phyloP scores from a whole-genome alignment of 2,888 invertebrate genomes.

The Nematopogon swammerdamellus region DNA sequence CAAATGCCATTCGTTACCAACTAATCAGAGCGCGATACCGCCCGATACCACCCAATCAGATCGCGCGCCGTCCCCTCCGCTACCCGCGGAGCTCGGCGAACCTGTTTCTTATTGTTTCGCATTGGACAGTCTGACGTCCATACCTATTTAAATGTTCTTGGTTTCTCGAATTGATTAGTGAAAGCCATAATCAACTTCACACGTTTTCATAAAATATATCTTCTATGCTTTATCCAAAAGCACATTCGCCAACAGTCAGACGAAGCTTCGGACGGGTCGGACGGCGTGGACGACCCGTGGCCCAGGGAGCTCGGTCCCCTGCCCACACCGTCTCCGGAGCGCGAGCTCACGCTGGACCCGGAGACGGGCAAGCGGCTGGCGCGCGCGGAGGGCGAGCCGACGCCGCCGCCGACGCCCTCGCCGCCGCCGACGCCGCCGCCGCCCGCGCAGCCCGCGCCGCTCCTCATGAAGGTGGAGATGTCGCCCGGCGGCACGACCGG shows the following conservation, averaged over 20 bases:
- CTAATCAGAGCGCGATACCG: too few relatives aligned
- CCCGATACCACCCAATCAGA: too few relatives aligned
- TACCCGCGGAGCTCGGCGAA: too few relatives aligned
- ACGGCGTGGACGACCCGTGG: conserved; percentile 63
- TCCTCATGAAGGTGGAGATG: conserved; percentile 48
- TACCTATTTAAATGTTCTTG: too few relatives aligned
- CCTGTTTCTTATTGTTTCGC: too few relatives aligned
- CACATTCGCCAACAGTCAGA: conserved; percentile 34
- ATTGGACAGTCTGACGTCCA: too few relatives aligned
- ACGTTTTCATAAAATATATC: too few relatives aligned
- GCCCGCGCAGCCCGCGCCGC: conserved; percentile 16
- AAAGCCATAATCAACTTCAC: too few relatives aligned
- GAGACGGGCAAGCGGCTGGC: conserved; percentile 30
- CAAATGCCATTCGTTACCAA: too few relatives aligned
- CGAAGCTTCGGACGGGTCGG: conserved; percentile 50
- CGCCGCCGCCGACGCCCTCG: conserved; percentile 53
- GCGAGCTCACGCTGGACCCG: conserved; percentile 66
- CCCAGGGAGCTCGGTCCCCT: conserved; percentile 44
- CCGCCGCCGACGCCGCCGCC: conserved; percentile 31
- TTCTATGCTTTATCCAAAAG: too few relatives aligned
- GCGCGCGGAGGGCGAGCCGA: conserved; percentile 61
- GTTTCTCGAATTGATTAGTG: too few relatives aligned
- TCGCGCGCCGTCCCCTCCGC: too few relatives aligned
- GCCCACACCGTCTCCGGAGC: conserved; percentile 60
- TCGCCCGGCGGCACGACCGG: conserved; percentile 63